phyloP scores from a whole-genome alignment of 2,888 invertebrate genomes.

The Deroplatys truncata region DNA sequence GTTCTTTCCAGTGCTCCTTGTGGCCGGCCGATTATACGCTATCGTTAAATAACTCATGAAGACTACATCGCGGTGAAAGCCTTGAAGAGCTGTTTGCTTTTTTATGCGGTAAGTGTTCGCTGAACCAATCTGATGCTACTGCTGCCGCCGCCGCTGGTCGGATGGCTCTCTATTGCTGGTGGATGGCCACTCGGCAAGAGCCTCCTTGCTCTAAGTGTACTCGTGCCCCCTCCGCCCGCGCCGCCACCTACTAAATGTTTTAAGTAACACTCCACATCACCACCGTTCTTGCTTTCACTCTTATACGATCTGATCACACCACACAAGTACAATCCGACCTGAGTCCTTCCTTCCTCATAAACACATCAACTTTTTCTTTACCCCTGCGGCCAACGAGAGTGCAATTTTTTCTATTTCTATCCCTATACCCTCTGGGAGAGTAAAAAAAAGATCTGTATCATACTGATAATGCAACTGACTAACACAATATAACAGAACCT shows the following conservation, averaged over 20 bases:
- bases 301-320: neutral
- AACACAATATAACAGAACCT: too few species aligned
- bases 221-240: neutral
- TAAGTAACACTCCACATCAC: conserved; percentile 10
- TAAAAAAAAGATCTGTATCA: too few species aligned
- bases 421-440: neutral
- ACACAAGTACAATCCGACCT: neutral
- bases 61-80: neutral
- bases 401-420: neutral
- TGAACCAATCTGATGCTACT: neutral
- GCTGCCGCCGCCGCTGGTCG: neutral
- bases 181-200: neutral
- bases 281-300: neutral
- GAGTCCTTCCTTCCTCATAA: neutral
- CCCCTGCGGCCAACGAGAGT: neutral
- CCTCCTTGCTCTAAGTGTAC: neutral
- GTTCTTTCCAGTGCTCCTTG: neutral
- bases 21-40: neutral
- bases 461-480: too few species aligned
- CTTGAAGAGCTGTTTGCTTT: neutral
- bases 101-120: neutral
- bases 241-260: conserved; percentile 14
- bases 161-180: neutral
- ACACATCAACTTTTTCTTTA: neutral
- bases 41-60: neutral